These are phyloP conservation scores for Regulus satrapa DNA, from an alignment of 2,113 vertebrate species.

Conservation along the genomic window DNA sequence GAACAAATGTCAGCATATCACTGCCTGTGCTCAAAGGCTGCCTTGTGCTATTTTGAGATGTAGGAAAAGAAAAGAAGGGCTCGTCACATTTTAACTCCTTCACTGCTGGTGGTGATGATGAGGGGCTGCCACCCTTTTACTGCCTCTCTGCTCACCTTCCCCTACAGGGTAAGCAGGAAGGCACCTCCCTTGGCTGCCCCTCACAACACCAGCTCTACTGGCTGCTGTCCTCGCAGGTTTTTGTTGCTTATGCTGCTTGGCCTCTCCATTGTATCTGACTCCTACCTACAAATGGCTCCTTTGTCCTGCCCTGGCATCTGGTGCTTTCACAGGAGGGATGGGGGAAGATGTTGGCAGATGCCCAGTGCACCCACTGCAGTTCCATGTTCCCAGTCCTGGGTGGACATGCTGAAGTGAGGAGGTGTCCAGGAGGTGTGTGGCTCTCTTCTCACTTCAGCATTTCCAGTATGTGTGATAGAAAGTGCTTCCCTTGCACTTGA, in stretches of 20 bases:
- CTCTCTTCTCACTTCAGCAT: background rate
- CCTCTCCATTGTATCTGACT: background rate
- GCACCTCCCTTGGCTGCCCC: background rate
- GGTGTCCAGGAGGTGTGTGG: background rate
- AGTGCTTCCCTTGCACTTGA: background rate
- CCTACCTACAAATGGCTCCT: background rate
- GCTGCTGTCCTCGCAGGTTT: background rate
- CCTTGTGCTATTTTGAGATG: background rate
- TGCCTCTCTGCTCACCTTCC: background rate
- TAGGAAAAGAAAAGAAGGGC: background rate
- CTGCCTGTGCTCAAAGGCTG: background rate
- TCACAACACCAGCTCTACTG: background rate
- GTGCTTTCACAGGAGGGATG: background rate
- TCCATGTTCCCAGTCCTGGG: rapidly evolving
- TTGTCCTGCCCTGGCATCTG: background rate
- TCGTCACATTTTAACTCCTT: background rate
- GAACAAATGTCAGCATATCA: background rate
- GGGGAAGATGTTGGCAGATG: background rate
- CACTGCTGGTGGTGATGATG: background rate
- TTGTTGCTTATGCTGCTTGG: background rate
- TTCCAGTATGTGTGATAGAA: background rate
- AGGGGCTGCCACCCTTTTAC: background rate
- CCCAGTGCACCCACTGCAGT: background rate
- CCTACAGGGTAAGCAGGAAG: rapidly evolving
- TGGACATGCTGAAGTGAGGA: background rate